Evolutionary conservation across 37 sponge, comb jelly and placozoan species (phyloP), one percentile per base, ranked within the genome.

Genomic region (Beroe ovata): DNA sequence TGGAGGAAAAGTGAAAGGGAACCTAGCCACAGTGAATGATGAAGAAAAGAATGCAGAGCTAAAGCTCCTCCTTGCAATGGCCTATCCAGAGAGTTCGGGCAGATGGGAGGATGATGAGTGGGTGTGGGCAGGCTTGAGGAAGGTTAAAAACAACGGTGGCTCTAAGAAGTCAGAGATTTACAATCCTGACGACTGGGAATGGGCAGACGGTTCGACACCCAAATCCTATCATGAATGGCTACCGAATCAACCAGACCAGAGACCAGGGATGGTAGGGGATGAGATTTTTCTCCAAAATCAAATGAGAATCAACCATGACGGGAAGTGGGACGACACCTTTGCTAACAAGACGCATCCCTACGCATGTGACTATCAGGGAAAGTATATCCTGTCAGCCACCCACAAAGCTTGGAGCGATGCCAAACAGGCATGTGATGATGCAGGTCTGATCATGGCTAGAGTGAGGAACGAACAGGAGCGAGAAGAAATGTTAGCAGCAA

Each of bases 301-400:
- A 29, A 69, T 69, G 71, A 69, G 71, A 20, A 69, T 69, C 36
- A 69, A 69, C 71, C 71, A 69, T 20, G 25, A 69, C 8, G 71
- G 71, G 21, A 20, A 16, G 26, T 69, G 71, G 71, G 71, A 69
- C 36, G 71, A 69, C 25, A 69, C 71, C 35, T 69, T 69, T 38
- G 19, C 6, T 11, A 34, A 69, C 71, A 69, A 36, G 36, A 35
- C 19, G 6, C 71, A 69, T 35, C 71, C 71, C 38, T 69, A 69
- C 71, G 71, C 71, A 8, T 69, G 71, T 29, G 71, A 69, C 20
- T 69, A 69, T 38, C 71, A 69, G 20, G 71, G 71, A 1, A 69
- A 69, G 25, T 69, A 69, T 20, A 69, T 69, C 38, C 35, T 69
- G 4, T 69, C 71, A 16, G 71, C 35, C 1, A 69, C 35, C 32